A percentile compares a stretch with the other conserved stretches of the same genome.
Evolutionary conservation across 2,113 vertebrate genomes (phyloP).

Genomic region (Acanthisitta chloris): DNA sequence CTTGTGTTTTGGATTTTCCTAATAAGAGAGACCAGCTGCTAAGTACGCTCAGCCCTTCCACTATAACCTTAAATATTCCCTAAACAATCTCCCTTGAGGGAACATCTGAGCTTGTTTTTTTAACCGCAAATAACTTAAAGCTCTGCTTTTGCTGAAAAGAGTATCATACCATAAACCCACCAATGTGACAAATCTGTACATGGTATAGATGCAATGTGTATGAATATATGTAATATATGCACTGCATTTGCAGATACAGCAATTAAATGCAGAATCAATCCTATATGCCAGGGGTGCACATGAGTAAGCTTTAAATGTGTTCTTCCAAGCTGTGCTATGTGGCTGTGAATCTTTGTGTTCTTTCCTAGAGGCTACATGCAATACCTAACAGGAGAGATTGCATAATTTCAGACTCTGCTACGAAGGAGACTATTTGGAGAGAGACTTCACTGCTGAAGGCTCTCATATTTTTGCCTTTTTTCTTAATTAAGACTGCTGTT

Average conservation of each 20-base stretch:
- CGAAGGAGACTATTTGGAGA: not conserved
- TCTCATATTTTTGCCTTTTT: not conserved
- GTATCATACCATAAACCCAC: rapidly evolving
- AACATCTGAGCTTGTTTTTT: not conserved
- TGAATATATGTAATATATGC: not conserved
- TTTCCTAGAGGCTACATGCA: not conserved
- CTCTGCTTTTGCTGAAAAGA: not conserved
- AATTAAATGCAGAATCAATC: not conserved
- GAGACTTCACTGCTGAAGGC: not conserved
- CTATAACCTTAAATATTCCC: not conserved
- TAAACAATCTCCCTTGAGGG: not conserved
- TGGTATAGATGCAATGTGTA: not conserved
- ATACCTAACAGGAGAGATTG: not conserved
- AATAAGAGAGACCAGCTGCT: not conserved
- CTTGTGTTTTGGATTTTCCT: not conserved
- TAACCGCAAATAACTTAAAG: not conserved
- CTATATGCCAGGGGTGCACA: not conserved
- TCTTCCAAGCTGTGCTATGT: not conserved
- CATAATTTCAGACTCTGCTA: not conserved
- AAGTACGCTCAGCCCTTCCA: not conserved
- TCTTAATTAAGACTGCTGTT: not conserved
- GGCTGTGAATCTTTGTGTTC: not conserved
- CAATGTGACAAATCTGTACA: not conserved
- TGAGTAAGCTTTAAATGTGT: not conserved
- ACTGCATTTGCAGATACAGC: not conserved